phyloP scores from a whole-genome alignment of 92 coral and sea anemone species.

The Diadumene lineata region DNA sequence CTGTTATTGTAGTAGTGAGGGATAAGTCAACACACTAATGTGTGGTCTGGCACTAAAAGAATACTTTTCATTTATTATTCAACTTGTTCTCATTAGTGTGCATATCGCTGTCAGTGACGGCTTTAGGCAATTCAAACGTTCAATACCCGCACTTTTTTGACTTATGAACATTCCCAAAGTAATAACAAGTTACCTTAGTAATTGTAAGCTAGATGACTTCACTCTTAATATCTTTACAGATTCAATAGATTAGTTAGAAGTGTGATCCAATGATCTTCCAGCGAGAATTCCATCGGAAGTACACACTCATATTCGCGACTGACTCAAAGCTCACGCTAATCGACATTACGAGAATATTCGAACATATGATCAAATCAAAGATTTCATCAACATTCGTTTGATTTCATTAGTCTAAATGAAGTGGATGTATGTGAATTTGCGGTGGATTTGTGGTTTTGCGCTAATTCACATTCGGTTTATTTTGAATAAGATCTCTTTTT shows the following conservation, averaged over 20 bases:
- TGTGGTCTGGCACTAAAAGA: slow-evolving; percentile 15
- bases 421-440: neutral
- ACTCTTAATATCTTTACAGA: neutral
- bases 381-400: neutral
- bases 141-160: slow-evolving; percentile 3
- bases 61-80: slow-evolving; percentile 6
- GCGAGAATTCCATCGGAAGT: slow-evolving; percentile 2
- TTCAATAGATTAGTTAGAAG: neutral
- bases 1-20: neutral
- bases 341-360: neutral
- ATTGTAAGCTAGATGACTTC: neutral
- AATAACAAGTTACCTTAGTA: neutral
- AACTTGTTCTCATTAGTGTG: neutral
- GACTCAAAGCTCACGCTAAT: slow-evolving; percentile 1
- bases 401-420: neutral
- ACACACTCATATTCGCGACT: neutral
- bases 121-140: neutral
- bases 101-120: neutral
- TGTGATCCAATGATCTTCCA: neutral
- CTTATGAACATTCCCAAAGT: neutral
- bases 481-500: neutral
- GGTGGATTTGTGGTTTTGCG: neutral
- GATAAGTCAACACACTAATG: neutral
- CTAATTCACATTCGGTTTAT: neutral
- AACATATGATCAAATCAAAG: neutral